Evolutionary conservation across 2,888 invertebrate genomes (phyloP), one percentile per base, ranked within the genome.

Genomic region (Clivina fossor): DNA sequence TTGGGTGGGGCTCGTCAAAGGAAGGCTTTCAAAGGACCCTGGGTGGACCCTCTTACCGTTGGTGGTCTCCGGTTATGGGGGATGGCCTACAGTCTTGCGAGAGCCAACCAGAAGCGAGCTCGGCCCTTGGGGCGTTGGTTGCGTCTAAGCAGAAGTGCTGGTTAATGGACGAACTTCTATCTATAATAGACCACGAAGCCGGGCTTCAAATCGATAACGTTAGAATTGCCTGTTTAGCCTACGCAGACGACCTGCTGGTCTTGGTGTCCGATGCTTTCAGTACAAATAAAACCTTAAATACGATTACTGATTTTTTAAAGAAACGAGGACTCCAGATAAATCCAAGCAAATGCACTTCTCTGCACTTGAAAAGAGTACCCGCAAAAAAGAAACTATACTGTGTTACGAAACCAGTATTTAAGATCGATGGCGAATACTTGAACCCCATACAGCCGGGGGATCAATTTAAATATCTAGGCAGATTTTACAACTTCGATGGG

Each of bases 311-410:
- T 8, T 38, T 38, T n/a, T 15, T 38, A 18, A n/a, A 38, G 3
- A 4, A 4, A 16, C 7, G 38, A 16, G 15, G 16, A 13, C 16
- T 38, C 3, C 3, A 15, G 4, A 4, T 38, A 4, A 38, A 38
- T 18, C 7, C 16, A 4, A 15, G 5, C 16, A 38, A 38, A 16
- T 38, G 38, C 19, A 38, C 38, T 4, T 13, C 38, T 5, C 38
- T 38, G 3, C 11, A 4, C 8, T 3, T n/a, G 8, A 7, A 38
- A 15, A 13, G 44, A 2, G 48, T 58, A 0, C 54, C 58, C 1
- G 47, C 37, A 2, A 55, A 57, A 16, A 57, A 54, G 18, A 16
- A 35, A 2, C 11, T 47, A 1, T 57, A 47, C 13, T 11, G 46
- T 1, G 32, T 54, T 0, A 32, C 54, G 2, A 20, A 2, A 3